A percentile compares a stretch with the other conserved stretches of the same genome.
phyloP scores from a whole-genome alignment of 1,140 invertebrate genomes.

The Lepidostoma basale region DNA sequence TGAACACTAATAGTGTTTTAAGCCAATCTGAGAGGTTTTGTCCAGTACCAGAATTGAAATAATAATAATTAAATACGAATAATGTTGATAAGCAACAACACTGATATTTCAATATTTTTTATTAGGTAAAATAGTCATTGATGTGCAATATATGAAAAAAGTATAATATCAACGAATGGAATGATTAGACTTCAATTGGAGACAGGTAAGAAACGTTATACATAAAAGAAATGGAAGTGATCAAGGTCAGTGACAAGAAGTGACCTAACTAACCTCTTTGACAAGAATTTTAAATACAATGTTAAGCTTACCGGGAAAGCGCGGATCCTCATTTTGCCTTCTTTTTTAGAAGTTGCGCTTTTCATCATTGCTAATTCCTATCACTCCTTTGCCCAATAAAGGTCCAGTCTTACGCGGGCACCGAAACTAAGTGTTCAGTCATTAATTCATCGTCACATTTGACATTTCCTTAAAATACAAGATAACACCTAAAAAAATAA shows the following conservation, averaged over 20 bases:
- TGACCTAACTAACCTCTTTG: constrained; percentile 6
- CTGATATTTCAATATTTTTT: no score
- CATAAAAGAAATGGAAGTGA: background rate
- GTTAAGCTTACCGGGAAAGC: constrained; percentile 90
- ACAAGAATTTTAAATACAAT: constrained; percentile 16
- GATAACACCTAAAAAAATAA: constrained; percentile 28
- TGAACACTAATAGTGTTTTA: no score
- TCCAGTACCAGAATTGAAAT: no score
- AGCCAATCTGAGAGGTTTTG: no score
- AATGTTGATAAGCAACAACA: no score
- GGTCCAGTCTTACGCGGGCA: constrained; percentile 33
- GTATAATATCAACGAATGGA: no score
- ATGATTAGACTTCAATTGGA: no score
- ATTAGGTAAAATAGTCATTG: no score
- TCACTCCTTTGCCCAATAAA: constrained; percentile 16
- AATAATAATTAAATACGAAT: no score
- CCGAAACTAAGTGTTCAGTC: constrained; percentile 23
- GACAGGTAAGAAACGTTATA: no score
- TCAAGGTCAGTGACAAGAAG: constrained; percentile 33
- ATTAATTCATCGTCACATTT: constrained; percentile 30
- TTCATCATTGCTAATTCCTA: constrained; percentile 66
- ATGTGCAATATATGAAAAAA: no score
- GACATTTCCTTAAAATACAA: constrained; percentile 15
- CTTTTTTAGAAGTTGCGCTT: constrained; percentile 81
- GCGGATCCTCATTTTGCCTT: constrained; percentile 95